phyloP scores from a whole-genome alignment of 2,797 vertebrate species.

The Podargus strigoides region DNA sequence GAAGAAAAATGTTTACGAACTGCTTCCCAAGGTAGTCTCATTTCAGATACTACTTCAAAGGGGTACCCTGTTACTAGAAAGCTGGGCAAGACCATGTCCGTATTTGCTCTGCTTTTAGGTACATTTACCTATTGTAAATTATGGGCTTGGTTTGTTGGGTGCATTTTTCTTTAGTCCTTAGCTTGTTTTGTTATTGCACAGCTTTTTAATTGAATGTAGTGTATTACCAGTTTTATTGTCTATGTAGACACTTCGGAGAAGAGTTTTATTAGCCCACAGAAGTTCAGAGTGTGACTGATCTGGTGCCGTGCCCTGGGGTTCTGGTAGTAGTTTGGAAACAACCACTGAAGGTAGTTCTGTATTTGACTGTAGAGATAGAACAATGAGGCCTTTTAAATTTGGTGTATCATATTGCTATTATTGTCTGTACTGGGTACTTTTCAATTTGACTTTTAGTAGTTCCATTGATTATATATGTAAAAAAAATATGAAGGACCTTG shows the following conservation, averaged over 20 bases:
- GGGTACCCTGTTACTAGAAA: not conserved
- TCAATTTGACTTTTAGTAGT: not conserved
- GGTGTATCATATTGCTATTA: not conserved
- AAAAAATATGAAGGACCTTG: not conserved
- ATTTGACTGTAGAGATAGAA: not conserved
- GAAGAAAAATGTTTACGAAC: not conserved
- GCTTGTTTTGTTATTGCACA: not conserved
- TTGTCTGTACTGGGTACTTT: not conserved
- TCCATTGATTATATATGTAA: not conserved
- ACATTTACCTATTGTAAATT: not conserved
- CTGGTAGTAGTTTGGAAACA: not conserved
- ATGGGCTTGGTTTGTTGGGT: not conserved
- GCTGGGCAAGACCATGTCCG: accelerated
- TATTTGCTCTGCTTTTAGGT: not conserved
- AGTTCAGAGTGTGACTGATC: not conserved
- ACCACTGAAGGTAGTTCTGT: not conserved
- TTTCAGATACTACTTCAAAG: not conserved
- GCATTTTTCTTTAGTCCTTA: not conserved
- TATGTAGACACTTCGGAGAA: not conserved
- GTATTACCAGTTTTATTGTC: not conserved
- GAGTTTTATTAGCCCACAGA: not conserved
- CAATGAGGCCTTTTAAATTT: not conserved
- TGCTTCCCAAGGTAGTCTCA: not conserved
- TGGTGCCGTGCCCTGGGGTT: not conserved
- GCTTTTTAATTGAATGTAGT: not conserved